Base-by-base conservation (phyloP, 2,888 invertebrate species). In the Heliconius aoede region DNA sequence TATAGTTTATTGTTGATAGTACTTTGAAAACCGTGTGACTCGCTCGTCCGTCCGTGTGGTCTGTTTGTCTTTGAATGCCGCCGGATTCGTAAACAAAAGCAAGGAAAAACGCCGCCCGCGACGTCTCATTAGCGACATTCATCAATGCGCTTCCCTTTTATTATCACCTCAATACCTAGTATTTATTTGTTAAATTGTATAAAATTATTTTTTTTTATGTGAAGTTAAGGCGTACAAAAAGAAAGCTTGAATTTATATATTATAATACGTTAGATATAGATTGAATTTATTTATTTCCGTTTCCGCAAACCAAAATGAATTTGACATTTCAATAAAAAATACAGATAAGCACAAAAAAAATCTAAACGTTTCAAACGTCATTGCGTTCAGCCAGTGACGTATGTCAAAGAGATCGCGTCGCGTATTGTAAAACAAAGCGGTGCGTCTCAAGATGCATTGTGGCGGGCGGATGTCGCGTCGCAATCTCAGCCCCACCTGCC, bases 401-500 rank as follows among this genome's bases (percentile, higher is more conserved):
- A 90, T 90, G 91, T 90, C 88, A 89, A 89, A 88, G 88, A 87
- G 86, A 89, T 87, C 86, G 88, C 86, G 87, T 87, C 87, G 88
- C 84, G 88, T 88, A 89, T 89, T 90, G 89, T 91, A 87, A 91
- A 84, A 84, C 83, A 84, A 84, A 84, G 83, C 83, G 83, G 82
- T 81, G 80, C 82, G 83, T 82, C 87, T 87, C 85, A 88, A 91
- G 94, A 92, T 93, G 94, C 92, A 92, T 93, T 92, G 94, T 93
- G 89, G 89, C 89, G 92, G 88, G 92, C 94, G 94, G 94, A 94
- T 94, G 94, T 94, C 94, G 92, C 92, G 90, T 89, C 92, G 92
- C 94, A 94, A 94, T 94, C 94, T 93, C 94, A 89, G 91, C 90
- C 92, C 93, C 94, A 94, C 94, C 94, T 94, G 94, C 94, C 92